Evolutionary conservation across 2,888 invertebrate genomes (phyloP).

Genomic region (Dusona sp.): DNA sequence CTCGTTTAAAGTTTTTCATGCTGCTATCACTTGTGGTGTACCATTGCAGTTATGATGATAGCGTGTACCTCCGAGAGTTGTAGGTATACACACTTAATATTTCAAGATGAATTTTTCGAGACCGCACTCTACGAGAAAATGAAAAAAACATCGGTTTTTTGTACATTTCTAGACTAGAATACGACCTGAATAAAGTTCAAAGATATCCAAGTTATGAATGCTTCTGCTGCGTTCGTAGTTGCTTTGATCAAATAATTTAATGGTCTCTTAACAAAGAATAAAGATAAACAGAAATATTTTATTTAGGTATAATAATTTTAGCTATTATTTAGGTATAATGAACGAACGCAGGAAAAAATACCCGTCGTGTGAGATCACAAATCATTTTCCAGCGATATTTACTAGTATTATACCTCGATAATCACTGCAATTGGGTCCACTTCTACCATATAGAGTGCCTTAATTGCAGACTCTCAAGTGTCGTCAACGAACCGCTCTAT

Average conservation of each 20-base stretch:
- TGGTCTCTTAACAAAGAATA: neutral
- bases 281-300: neutral
- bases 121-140: neutral
- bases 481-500: neutral
- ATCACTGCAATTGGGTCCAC: constrained; percentile 59
- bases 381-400: no score
- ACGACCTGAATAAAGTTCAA: neutral
- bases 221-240: neutral
- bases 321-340: no score
- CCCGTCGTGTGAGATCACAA: neutral
- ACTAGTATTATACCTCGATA: neutral
- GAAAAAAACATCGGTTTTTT: neutral
- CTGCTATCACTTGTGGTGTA: constrained; percentile 8
- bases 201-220: neutral
- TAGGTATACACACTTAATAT: neutral
- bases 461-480: neutral
- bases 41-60: neutral
- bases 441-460: neutral
- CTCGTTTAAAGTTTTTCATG: constrained; percentile 12
- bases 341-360: neutral
- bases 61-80: neutral
- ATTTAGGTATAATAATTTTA: no score
- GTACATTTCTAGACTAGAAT: neutral
- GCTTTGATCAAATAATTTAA: neutral
- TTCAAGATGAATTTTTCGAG: neutral